Conservation (phyloP, 2,113 vertebrate genomes). For the Recurvirostra avosetta region DNA sequence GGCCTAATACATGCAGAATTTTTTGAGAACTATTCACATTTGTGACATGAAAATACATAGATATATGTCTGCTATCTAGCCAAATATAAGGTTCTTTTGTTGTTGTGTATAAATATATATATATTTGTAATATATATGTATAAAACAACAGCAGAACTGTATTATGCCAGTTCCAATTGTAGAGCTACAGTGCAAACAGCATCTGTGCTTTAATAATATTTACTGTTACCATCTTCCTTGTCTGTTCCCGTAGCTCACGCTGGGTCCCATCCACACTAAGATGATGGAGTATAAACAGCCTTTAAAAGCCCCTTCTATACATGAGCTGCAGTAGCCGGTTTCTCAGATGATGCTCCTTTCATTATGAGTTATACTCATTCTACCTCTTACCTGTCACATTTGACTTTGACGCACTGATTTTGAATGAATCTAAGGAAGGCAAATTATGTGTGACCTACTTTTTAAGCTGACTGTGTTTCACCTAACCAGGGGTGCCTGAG, state of each 20-base stretch:
- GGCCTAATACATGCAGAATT: not conserved
- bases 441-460: not conserved
- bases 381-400: not conserved
- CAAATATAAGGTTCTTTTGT: not conserved
- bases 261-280: not conserved
- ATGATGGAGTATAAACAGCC: not conserved
- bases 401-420: not conserved
- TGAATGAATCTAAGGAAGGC: not conserved
- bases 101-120: not conserved
- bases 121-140: not conserved
- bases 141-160: not conserved
- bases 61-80: not conserved
- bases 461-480: not conserved
- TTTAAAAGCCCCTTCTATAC: not conserved
- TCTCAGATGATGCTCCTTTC: not conserved
- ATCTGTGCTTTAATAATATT: not conserved
- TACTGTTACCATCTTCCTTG: not conserved
- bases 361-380: not conserved
- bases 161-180: not conserved
- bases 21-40: not conserved
- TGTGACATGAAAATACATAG: not conserved
- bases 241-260: not conserved
- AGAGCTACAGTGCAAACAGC: not conserved
- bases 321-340: not conserved
- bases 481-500: not conserved